Evolutionary conservation across 2,113 vertebrate genomes (phyloP).

Genomic region (Calyptomena viridis): DNA sequence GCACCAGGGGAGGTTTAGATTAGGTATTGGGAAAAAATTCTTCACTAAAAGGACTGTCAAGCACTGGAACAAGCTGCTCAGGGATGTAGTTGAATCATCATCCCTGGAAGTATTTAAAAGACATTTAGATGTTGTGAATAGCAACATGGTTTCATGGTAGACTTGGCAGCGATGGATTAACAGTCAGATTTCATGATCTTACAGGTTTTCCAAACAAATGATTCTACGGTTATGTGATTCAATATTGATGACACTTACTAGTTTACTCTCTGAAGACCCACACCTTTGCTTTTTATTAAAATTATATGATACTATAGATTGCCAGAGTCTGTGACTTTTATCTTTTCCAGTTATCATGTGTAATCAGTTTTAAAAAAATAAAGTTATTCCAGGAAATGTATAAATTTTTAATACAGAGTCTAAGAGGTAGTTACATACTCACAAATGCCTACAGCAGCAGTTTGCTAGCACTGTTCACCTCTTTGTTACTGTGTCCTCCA

Average conservation of each 20-base stretch:
- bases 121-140: background rate
- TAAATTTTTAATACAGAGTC: background rate
- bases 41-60: background rate
- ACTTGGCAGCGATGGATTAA: background rate
- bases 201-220: background rate
- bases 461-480: background rate
- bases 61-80: background rate
- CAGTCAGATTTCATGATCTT: background rate
- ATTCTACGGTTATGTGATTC: background rate
- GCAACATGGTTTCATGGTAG: background rate
- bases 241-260: background rate
- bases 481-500: background rate
- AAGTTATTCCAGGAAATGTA: background rate
- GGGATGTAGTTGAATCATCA: background rate
- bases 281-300: background rate
- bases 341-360: background rate
- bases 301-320: background rate
- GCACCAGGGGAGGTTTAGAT: background rate
- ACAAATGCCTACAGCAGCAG: background rate
- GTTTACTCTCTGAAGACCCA: background rate
- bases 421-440: background rate
- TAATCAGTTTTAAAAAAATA: background rate
- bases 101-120: background rate
- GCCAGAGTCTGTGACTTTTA: background rate
- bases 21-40: background rate